Evolutionary conservation across 2,888 invertebrate species (phyloP).

Genomic region (Ophraella communa): DNA sequence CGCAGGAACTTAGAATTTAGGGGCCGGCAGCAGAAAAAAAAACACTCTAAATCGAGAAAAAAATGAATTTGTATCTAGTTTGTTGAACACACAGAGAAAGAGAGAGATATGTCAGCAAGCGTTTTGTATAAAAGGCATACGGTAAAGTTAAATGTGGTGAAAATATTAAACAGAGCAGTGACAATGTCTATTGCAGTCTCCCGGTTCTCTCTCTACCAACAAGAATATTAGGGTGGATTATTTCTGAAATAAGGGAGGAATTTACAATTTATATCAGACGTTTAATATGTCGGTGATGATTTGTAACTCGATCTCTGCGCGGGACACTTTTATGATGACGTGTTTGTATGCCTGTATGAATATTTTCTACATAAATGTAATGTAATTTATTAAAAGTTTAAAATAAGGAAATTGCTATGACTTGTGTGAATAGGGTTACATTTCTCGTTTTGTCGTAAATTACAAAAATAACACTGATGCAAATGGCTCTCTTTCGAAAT

Average conservation of each 20-base stretch:
- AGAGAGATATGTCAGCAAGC: conserved; percentile 50
- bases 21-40: conserved; percentile 7
- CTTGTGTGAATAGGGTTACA: neutral
- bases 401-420: conserved; percentile 11
- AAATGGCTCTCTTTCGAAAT: too few relatives aligned
- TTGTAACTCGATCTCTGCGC: conserved; percentile 36
- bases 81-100: conserved; percentile 51
- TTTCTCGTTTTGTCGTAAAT: neutral
- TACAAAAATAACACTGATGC: neutral
- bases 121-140: conserved; percentile 50
- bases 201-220: conserved; percentile 35
- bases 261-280: conserved; percentile 38
- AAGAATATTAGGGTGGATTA: conserved; percentile 43
- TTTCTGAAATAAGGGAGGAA: conserved; percentile 42
- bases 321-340: conserved; percentile 33
- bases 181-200: conserved; percentile 54
- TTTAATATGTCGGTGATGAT: conserved; percentile 37
- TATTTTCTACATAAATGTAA: conserved; percentile 27
- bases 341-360: conserved; percentile 30
- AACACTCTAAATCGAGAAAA: conserved; percentile 17
- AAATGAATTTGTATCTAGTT: conserved; percentile 44
- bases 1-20: neutral
- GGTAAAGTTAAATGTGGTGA: conserved; percentile 57
- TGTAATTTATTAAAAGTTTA: conserved; percentile 18
- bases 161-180: conserved; percentile 56